phyloP scores from a whole-genome alignment of 2,797 vertebrate species.

The Cryptoblepharus egeriae region DNA sequence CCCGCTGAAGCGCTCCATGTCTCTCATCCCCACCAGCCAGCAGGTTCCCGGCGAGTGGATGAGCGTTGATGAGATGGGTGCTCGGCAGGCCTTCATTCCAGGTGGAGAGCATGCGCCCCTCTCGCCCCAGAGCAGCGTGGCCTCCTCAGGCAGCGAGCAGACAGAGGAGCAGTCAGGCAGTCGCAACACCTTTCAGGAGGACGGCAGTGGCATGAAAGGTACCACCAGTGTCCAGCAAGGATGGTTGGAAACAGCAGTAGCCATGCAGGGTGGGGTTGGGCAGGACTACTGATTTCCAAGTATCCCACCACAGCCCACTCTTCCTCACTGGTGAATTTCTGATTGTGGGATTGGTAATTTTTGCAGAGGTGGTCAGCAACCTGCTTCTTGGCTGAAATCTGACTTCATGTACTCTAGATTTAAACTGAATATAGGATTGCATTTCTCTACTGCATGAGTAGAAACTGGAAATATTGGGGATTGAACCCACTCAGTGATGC shows the following conservation, averaged over 20 bases:
- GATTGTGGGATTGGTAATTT: neutral
- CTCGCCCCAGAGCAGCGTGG: conserved; percentile 94
- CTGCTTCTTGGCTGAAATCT: no score
- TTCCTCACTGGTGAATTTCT: neutral
- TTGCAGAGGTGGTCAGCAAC: neutral
- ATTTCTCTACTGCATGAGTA: no score
- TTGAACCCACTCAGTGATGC: no score
- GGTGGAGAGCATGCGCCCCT: conserved; percentile 89
- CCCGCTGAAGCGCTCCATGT: conserved; percentile 90
- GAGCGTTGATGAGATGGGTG: conserved; percentile 83
- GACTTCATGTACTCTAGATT: no score
- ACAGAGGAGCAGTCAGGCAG: conserved; percentile 88
- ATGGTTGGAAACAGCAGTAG: neutral
- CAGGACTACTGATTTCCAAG: neutral
- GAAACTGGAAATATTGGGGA: no score
- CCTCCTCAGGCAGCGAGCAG: conserved; percentile 96
- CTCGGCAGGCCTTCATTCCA: conserved; percentile 79
- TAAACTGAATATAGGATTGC: no score
- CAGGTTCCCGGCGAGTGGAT: conserved; percentile 88
- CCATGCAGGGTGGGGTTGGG: accelerated
- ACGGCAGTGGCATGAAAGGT: conserved; percentile 98
- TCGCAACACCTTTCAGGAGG: conserved; percentile 95
- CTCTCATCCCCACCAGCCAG: conserved; percentile 84
- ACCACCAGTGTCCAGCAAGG: neutral
- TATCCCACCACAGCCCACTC: neutral